These are phyloP conservation scores for Elmis aenea DNA, from an alignment of 2,888 invertebrate species.

Conservation along the genomic window DNA sequence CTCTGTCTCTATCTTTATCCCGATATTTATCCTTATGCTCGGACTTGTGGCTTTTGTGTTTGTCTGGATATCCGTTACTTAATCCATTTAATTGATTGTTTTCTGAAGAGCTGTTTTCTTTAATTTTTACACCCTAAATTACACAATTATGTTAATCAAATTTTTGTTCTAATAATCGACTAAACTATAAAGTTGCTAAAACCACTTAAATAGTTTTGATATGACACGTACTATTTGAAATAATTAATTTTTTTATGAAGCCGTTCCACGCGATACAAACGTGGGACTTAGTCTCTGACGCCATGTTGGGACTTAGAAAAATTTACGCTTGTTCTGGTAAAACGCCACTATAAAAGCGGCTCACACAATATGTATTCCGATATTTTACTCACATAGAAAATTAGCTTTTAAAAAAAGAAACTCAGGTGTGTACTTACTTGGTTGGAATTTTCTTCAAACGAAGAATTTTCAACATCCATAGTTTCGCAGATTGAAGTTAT, in stretches of 20 bases:
- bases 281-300: conserved; percentile 72
- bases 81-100: conserved; percentile 67
- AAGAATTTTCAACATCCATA: conserved; percentile 64
- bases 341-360: conserved; percentile 51
- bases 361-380: conserved; percentile 17
- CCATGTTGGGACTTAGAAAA: conserved; percentile 85
- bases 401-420: conserved; percentile 23
- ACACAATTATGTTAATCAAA: conserved; percentile 6
- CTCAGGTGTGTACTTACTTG: conserved; percentile 54
- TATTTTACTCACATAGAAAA: conserved; percentile 24
- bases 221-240: too few species aligned
- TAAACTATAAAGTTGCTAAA: not conserved
- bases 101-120: conserved; percentile 40
- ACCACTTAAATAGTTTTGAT: too few species aligned
- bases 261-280: too few species aligned
- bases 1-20: conserved; percentile 61
- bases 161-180: conserved; percentile 5
- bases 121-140: conserved; percentile 26
- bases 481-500: conserved; percentile 51
- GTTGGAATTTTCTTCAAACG: conserved; percentile 54
- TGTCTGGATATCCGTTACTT: conserved; percentile 67
- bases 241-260: conserved; percentile 5
- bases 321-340: conserved; percentile 45
- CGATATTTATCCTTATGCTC: conserved; percentile 64
- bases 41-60: conserved; percentile 54